Evolutionary conservation across 2,113 vertebrate species (phyloP).

Genomic region (Piprites chloris): DNA sequence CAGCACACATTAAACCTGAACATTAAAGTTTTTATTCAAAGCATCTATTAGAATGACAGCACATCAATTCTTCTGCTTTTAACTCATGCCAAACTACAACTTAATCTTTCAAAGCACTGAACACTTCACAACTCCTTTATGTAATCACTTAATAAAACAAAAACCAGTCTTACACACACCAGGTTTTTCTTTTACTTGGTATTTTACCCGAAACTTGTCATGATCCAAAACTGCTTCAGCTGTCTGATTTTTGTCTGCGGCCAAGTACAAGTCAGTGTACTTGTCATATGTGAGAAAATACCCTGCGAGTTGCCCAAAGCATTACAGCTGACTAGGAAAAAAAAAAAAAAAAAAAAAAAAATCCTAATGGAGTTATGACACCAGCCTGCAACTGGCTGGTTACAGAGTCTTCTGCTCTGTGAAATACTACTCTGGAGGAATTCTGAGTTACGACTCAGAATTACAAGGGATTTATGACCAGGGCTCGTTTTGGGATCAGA

Average conservation of each 20-base stretch:
- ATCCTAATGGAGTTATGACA: neutral
- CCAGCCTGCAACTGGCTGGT: neutral
- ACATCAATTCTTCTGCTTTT: conserved; percentile 66
- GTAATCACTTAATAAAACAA: conserved; percentile 51
- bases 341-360: neutral
- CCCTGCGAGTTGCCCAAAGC: neutral
- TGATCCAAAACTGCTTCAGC: conserved; percentile 40
- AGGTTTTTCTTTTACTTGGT: neutral
- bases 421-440: neutral
- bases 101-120: conserved; percentile 57
- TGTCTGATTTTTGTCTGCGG: conserved; percentile 33
- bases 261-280: conserved; percentile 4
- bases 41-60: conserved; percentile 71
- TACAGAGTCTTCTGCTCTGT: neutral
- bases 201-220: conserved; percentile 41
- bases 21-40: conserved; percentile 77
- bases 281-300: conserved; percentile 41
- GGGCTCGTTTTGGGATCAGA: neutral
- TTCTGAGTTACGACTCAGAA: neutral
- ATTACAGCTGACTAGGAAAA: neutral
- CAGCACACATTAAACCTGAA: neutral
- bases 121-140: conserved; percentile 46
- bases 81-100: conserved; percentile 65
- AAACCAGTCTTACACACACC: conserved; percentile 48
- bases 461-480: neutral